phyloP scores from a whole-genome alignment of 2,888 invertebrate species.

The Bombylius major region DNA sequence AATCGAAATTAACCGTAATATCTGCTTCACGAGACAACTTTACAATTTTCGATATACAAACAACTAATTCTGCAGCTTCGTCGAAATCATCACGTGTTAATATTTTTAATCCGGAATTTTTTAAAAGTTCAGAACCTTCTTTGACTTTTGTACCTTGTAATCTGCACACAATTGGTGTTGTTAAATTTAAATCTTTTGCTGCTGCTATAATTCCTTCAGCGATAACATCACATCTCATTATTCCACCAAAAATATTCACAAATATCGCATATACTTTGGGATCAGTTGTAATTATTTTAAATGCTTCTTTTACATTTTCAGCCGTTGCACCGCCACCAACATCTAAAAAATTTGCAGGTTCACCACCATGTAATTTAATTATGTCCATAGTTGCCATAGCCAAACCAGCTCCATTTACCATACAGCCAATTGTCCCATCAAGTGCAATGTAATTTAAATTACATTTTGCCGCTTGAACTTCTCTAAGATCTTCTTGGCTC shows the following conservation, averaged over 20 bases:
- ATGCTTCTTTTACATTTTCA: slow-evolving; percentile 73
- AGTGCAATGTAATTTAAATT: slow-evolving; percentile 83
- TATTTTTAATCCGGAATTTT: slow-evolving; percentile 53
- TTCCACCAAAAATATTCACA: slow-evolving; percentile 90
- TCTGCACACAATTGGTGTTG: slow-evolving; percentile 79
- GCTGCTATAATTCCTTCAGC: slow-evolving; percentile 87
- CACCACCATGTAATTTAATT: slow-evolving; percentile 80
- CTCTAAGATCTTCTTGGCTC: slow-evolving; percentile 79
- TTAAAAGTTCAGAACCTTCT: slow-evolving; percentile 62
- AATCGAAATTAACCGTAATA: too few species aligned
- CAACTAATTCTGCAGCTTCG: slow-evolving; percentile 58
- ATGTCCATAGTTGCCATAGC: slow-evolving; percentile 96
- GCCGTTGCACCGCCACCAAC: slow-evolving; percentile 89
- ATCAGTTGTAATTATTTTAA: slow-evolving; percentile 83
- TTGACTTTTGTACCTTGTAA: slow-evolving; percentile 70
- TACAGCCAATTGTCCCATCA: slow-evolving; percentile 78
- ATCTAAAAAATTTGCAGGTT: slow-evolving; percentile 86
- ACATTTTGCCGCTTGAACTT: slow-evolving; percentile 70
- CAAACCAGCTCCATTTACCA: slow-evolving; percentile 85
- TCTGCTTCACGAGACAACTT: too few species aligned
- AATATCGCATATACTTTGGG: slow-evolving; percentile 75
- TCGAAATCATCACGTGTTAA: slow-evolving; percentile 61
- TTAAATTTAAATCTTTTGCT: slow-evolving; percentile 71
- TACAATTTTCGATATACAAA: slow-evolving; percentile 19
- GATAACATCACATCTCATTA: slow-evolving; percentile 89